A percentile compares a stretch with the other conserved stretches of the same genome.
Evolutionary conservation across 2,888 invertebrate genomes (phyloP).

Genomic region (Leucophenga montana): DNA sequence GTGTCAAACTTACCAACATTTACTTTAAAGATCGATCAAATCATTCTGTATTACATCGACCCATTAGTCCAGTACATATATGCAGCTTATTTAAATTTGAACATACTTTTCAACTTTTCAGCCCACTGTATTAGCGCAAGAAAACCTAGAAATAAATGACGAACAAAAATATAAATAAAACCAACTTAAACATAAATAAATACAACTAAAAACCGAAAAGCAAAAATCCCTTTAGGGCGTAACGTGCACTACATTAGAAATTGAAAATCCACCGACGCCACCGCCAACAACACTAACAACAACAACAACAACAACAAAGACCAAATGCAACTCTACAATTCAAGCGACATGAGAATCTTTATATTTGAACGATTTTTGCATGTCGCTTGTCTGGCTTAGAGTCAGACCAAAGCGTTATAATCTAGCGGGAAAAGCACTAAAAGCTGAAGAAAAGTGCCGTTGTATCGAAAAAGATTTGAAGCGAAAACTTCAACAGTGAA

Average conservation of each 20-base stretch:
- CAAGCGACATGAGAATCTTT: conserved; percentile 60
- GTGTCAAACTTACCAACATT: no score
- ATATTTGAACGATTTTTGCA: background rate
- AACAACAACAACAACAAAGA: conserved; percentile 26
- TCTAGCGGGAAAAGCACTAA: conserved; percentile 32
- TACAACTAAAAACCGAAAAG: conserved; percentile 53
- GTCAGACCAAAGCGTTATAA: conserved; percentile 35
- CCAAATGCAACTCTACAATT: conserved; percentile 20
- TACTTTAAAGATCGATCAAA: no score
- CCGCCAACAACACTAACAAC: conserved; percentile 35
- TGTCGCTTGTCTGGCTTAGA: conserved; percentile 34
- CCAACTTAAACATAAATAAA: conserved; percentile 54
- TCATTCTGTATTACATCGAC: no score
- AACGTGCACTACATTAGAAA: conserved; percentile 68
- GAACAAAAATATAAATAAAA: conserved; percentile 1
- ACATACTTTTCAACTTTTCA: no score
- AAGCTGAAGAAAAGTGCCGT: conserved; percentile 48
- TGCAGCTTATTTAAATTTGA: no score
- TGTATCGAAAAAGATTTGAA: conserved; percentile 54
- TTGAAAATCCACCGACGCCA: conserved; percentile 62
- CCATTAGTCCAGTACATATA: no score
- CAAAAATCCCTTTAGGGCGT: conserved; percentile 63
- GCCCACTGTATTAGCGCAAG: no score
- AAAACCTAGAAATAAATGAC: no score
- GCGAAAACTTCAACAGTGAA: conserved; percentile 26